phyloP scores from a whole-genome alignment of 2,797 vertebrate species.

The Allobates femoralis region DNA sequence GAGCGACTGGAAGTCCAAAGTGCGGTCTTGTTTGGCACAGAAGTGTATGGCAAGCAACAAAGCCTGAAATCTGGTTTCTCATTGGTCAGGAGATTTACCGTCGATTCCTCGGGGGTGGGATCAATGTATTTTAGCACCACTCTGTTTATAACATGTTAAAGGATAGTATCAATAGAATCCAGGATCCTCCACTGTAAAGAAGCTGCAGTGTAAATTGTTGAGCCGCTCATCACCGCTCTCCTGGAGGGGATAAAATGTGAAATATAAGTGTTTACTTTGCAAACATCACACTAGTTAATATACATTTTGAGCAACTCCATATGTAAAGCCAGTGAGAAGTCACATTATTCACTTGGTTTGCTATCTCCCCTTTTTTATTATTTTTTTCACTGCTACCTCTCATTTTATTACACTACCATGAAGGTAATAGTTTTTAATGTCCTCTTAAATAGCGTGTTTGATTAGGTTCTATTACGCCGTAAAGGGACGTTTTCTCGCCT shows the following conservation, averaged over 20 bases:
- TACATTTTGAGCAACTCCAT: not conserved
- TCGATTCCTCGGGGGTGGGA: not conserved
- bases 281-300: not conserved
- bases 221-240: not conserved
- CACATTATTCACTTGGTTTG: not conserved
- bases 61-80: too few relatives aligned
- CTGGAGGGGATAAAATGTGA: not conserved
- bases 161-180: not conserved
- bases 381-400: constrained; percentile 4
- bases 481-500: constrained; percentile 18
- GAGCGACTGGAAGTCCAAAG: too few relatives aligned
- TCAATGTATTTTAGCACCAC: not conserved
- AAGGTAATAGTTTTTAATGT: constrained; percentile 50
- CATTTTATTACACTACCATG: constrained; percentile 24
- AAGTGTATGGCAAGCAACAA: too few relatives aligned
- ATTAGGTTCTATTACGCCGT: constrained; percentile 8
- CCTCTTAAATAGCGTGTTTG: constrained; percentile 29
- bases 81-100: too few relatives aligned
- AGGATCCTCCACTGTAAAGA: not conserved
- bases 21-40: too few relatives aligned
- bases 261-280: not conserved
- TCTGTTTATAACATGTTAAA: not conserved
- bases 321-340: not conserved
- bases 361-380: not conserved
- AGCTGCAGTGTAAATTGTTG: not conserved